phyloP scores from a whole-genome alignment of 1,140 invertebrate species.

The Spodoptera litura region DNA sequence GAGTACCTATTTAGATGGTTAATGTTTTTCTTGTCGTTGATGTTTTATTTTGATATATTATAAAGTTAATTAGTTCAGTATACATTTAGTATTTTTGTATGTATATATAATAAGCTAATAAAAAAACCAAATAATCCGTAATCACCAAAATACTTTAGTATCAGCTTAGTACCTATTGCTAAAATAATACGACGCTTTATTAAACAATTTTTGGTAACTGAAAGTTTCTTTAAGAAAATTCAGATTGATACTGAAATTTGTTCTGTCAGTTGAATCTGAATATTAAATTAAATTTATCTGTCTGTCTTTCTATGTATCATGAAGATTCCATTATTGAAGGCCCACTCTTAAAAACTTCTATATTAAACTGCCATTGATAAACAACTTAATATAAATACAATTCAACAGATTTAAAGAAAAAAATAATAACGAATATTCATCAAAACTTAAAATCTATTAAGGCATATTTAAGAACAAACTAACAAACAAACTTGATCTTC shows the following conservation, averaged over 20 bases:
- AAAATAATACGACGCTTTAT: no score
- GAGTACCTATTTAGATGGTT: neutral
- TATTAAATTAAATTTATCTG: neutral
- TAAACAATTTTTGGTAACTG: no score
- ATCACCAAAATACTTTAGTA: no score
- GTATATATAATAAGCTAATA: no score
- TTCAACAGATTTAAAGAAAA: slow-evolving; percentile 17
- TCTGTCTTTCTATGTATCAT: neutral
- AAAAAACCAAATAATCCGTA: no score
- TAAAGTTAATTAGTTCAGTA: neutral
- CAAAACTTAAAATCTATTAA: slow-evolving; percentile 10
- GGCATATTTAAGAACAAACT: neutral
- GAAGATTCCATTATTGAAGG: neutral
- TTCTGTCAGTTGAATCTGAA: no score
- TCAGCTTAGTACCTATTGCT: no score
- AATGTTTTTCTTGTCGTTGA: neutral
- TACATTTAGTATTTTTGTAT: no score
- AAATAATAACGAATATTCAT: slow-evolving; percentile 43
- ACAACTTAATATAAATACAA: slow-evolving; percentile 43
- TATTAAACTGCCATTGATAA: slow-evolving; percentile 22
- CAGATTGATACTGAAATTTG: no score
- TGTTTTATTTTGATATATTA: neutral
- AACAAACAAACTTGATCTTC: slow-evolving; percentile 2
- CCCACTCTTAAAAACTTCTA: neutral
- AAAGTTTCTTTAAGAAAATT: no score